phyloP scores from a whole-genome alignment of 1,140 invertebrate genomes.

The Drosophila arizonae region DNA sequence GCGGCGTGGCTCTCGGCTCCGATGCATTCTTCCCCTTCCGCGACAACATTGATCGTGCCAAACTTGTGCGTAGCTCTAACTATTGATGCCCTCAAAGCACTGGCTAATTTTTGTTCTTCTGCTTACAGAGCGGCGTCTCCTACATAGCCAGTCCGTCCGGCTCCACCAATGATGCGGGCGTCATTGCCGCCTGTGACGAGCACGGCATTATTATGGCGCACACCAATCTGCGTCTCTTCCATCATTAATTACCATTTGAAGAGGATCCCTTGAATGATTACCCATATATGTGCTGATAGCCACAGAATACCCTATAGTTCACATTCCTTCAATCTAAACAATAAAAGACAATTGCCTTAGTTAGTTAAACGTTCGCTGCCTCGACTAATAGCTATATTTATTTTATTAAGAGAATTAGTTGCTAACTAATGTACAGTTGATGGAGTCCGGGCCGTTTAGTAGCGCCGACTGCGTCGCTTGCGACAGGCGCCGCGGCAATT shows the following conservation, averaged over 20 bases:
- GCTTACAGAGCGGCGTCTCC: conserved; percentile 94
- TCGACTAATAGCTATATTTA: conserved; percentile 63
- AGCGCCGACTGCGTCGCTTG: conserved; percentile 64
- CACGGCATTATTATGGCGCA: conserved; percentile 94
- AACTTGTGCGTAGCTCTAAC: conserved; percentile 86
- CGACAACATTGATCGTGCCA: conserved; percentile 98
- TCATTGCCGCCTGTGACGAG: conserved; percentile 97
- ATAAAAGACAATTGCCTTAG: conserved; percentile 55
- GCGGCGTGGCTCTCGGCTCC: conserved; percentile 95
- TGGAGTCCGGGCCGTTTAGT: conserved; percentile 42
- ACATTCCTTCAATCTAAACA: conserved; percentile 39
- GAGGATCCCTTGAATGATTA: neutral
- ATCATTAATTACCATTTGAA: conserved; percentile 88
- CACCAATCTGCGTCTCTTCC: conserved; percentile 97
- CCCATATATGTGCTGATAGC: neutral
- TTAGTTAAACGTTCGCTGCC: conserved; percentile 68
- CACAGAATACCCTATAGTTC: neutral
- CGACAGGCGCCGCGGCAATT: conserved; percentile 84
- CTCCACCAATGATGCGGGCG: conserved; percentile 94
- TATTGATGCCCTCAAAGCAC: neutral
- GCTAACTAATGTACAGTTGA: conserved; percentile 58
- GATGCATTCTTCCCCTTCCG: conserved; percentile 99
- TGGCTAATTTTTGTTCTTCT: neutral
- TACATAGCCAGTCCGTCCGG: conserved; percentile 97
- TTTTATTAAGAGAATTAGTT: conserved; percentile 67